Conservation (phyloP, 2,888 invertebrate genomes). For the Epirrhoe tristata region DNA sequence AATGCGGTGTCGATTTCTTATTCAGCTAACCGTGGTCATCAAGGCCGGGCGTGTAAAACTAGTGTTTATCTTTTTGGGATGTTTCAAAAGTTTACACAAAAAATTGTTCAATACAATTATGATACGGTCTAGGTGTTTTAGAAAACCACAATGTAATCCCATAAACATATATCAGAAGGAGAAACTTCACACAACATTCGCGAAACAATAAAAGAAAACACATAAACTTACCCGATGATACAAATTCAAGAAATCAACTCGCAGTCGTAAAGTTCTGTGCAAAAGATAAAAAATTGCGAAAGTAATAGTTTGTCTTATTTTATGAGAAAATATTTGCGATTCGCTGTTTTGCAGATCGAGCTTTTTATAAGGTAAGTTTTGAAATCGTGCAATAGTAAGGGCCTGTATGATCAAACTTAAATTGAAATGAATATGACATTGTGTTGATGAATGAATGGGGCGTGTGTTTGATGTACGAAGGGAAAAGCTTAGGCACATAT, state of each 20-base stretch:
- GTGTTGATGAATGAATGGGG: too few relatives aligned
- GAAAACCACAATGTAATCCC: conserved; percentile 1
- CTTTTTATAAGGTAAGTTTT: background rate
- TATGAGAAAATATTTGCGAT: background rate
- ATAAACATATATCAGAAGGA: conserved; percentile 24
- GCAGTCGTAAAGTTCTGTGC: conserved; percentile 45
- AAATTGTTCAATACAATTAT: too few relatives aligned
- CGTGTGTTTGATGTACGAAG: too few relatives aligned
- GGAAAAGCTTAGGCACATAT: too few relatives aligned
- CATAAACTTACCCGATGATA: conserved; percentile 39
- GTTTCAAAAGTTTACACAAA: too few relatives aligned
- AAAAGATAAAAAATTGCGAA: conserved; percentile 35
- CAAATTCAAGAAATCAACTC: conserved; percentile 47
- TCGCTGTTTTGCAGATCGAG: background rate
- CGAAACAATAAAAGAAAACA: conserved; percentile 45
- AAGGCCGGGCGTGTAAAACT: too few relatives aligned
- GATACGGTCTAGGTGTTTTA: background rate
- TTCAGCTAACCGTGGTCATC: too few relatives aligned
- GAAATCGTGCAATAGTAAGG: background rate
- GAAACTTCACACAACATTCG: conserved; percentile 35
- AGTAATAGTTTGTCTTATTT: conserved; percentile 6
- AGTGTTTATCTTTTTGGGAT: too few relatives aligned
- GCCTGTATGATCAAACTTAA: too few relatives aligned
- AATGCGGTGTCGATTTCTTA: too few relatives aligned
- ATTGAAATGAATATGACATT: too few relatives aligned